Evolutionary conservation across 2,113 vertebrate genomes (phyloP), one percentile per base, ranked within the genome.

Genomic region (Acanthisitta chloris): DNA sequence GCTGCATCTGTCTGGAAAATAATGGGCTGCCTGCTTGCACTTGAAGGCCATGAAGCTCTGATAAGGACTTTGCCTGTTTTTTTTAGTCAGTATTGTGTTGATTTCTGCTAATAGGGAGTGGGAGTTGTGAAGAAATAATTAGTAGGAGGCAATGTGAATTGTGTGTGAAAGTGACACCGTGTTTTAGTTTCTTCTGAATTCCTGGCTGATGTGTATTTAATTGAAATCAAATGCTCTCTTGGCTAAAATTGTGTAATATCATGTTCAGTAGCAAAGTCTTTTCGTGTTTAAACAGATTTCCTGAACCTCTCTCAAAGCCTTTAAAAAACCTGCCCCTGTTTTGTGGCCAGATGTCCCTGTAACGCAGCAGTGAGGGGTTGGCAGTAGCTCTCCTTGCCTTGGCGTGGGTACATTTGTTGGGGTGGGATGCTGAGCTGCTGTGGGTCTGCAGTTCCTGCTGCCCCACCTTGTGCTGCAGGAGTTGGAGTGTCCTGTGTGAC

Each of bases 261-360:
- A 5, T 2, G 4, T 57, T 87, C 25, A 84, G 0, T 48, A 66
- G 25, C 0, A 0, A 73, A 78, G 10, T n/a, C 2, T 48, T 77
- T 20, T 69, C 0, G 23, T 48, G 77, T 86, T 80, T 15, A 65
- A 52, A 38, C 14, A 13, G 12, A 15, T 78, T 24, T 61, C 12
- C 7, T 61, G 24, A 81, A 25, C 9, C 10, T 91, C 10, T 91
- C 10, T 33, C 40, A 54, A 40, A 70, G 8, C 10, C 79, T 89
- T 34, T 9, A 33, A 29, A 62, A 25, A 34, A 59, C n/a, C n/a
- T n/a, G n/a, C n/a, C n/a, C n/a, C n/a, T n/a, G n/a, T n/a, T n/a
- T n/a, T n/a, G n/a, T n/a, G n/a, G n/a, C n/a, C n/a, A n/a, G n/a
- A n/a, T n/a, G n/a, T n/a, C n/a, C n/a, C 40, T 52, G 3, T 4